phyloP scores from a whole-genome alignment of 2,113 vertebrate genomes.

The Pollachius pollachius region DNA sequence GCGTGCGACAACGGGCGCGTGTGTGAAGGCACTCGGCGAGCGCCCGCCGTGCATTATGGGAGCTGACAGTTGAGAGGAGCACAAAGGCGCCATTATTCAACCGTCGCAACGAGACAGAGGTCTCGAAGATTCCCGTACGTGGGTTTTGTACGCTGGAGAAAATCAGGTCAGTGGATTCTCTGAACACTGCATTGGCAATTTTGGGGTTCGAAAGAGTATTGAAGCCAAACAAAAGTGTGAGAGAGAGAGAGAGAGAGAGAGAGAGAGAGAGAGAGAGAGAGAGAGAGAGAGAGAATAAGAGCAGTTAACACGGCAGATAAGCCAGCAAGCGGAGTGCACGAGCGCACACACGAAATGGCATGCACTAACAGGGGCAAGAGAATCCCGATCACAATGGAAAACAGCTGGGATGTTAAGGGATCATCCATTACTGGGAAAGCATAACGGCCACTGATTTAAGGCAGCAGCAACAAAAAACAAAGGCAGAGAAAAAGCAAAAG shows the following conservation, averaged over 20 bases:
- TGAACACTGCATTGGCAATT: neutral
- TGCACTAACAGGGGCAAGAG: neutral
- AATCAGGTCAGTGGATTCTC: neutral
- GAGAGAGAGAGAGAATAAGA: neutral
- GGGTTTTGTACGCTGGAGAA: neutral
- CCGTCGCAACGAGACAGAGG: slow-evolving; percentile 24
- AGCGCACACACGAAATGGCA: slow-evolving; percentile 2
- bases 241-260: too few relatives aligned
- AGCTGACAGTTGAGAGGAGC: slow-evolving; percentile 25
- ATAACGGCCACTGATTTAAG: slow-evolving; percentile 20
- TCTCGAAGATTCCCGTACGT: slow-evolving; percentile 9
- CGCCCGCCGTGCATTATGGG: slow-evolving; percentile 37
- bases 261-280: too few relatives aligned
- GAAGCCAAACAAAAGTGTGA: too few relatives aligned
- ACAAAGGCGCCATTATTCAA: slow-evolving; percentile 43
- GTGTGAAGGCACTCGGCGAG: slow-evolving; percentile 21
- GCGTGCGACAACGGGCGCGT: slow-evolving; percentile 9
- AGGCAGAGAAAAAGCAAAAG: neutral
- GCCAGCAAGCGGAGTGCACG: too few relatives aligned
- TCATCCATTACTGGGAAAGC: slow-evolving; percentile 23
- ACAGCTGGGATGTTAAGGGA: slow-evolving; percentile 27
- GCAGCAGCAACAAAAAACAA: slow-evolving; percentile 2
- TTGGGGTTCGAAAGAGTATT: neutral
- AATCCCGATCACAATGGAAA: slow-evolving; percentile 15
- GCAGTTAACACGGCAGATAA: neutral